Base-by-base conservation (phyloP, 2,888 invertebrate genomes). In the Epinotia nisella region DNA sequence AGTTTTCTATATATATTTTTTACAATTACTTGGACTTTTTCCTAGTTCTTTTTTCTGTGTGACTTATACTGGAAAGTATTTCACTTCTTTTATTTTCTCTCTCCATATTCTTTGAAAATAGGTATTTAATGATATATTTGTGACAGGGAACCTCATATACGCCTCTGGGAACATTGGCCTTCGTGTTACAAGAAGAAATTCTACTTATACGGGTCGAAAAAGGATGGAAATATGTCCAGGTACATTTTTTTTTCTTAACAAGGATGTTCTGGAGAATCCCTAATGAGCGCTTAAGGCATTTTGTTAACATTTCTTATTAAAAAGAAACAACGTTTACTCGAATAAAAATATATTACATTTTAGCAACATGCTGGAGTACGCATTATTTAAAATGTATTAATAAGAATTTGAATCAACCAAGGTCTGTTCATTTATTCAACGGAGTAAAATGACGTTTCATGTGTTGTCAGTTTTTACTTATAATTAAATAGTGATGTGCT, bases 201-300 rank as follows among this genome's bases (percentile, higher is more conserved):
- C 82, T 93, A 75, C 79, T 93, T 66, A 77, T 93, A 65, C 85
- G 90, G 75, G 89, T 89, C 21, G 82, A 85, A 75, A 79, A 80
- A 51, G 90, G 90, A 53, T 93, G 93, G 92, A 86, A 87, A 78
- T 77, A 87, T 78, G 83, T 93, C 76, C 74, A 82, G 82, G 93
- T 92, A 76, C 75, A 53, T 72, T 74, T 68, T 70, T 71, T 62
- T 75, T 61, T 51, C 71, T 15, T 61, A 55, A 61, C 56, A 68
- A 68, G 29, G 62, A 68, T 58, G n/a, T 51, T 17, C 29, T 68
- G 72, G 29, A 59, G 41, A 41, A 17, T 68, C n/a, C 17, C 41
- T 68, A 72, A 72, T 68, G 56, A 68, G 56, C 61, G 49, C 72
- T 71, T 45, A n/a, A 62, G 65, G 67, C 60, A 61, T 13, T 45